Base-by-base conservation (phyloP, 2,113 vertebrate species). In the Orycteropus afer region DNA sequence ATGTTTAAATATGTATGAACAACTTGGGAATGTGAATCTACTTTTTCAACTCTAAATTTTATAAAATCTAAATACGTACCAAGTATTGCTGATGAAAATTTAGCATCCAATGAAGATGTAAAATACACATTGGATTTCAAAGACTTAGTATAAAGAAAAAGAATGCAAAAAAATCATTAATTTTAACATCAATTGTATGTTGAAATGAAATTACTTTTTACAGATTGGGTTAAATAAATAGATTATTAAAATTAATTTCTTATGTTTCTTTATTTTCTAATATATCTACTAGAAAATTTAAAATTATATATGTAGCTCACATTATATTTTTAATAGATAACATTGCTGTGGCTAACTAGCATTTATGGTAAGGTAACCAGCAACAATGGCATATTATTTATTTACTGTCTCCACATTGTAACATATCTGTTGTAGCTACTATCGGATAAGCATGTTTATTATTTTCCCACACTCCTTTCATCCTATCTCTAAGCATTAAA, bases 391-490 rank as follows among this genome's bases (percentile, higher is more conserved):
- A 29, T 63, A n/a, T 51, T 34, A n/a, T 49, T 81, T 3, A 47
- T 37, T 67, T 81, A 65, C 57, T 80, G 20, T 37, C 77, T 63
- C 34, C 40, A 32, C 6, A 79, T 20, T 45, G 17, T 25, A 92
- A 92, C 34, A 84, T 27, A 78, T n/a, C 71, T 90, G 59, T n/a
- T 53, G 65, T 42, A 91, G 40, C 22, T 83, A 47, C 2, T 61
- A 17, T 37, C 74, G 40, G 32, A 71, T 23, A 40, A 42, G 7
- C 37, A 32, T 57, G 4, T 29, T 93, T 71, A 80, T 88, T 91
- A n/a, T 86, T 85, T 86, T 94, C 90, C 65, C 90, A 95, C 47
- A 77, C 27, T 59, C 34, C 47, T 78, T 73, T 73, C 59, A 80
- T 45, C 40, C 79, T 80, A 7, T 55, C 61, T 76, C 69, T 69